Conservation (phyloP, 2,113 vertebrate genomes). For the Cyprinus carpio region DNA sequence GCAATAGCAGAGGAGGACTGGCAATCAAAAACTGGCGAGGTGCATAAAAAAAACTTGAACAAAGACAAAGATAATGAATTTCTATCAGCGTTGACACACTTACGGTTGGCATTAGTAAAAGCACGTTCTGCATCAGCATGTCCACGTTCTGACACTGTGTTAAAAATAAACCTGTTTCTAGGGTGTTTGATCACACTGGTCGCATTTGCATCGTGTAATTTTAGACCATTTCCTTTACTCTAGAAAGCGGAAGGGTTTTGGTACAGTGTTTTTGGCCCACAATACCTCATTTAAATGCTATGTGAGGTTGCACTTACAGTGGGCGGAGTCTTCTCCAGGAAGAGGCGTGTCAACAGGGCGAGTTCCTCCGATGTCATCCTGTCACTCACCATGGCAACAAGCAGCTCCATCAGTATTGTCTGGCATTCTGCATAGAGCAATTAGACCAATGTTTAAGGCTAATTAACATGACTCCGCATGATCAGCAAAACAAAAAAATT, state of each 20-base stretch:
- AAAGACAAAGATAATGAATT: not conserved
- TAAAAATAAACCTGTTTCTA: slow-evolving; percentile 1
- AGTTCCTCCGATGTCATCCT: slow-evolving; percentile 90
- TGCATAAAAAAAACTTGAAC: not conserved
- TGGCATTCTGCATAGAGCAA: slow-evolving; percentile 81
- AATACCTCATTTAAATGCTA: not conserved
- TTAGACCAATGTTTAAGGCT: not conserved
- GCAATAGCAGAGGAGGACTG: not conserved
- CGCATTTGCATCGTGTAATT: not conserved
- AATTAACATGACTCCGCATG: not conserved
- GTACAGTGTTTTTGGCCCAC: not conserved
- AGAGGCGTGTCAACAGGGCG: slow-evolving; percentile 85
- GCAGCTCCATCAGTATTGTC: slow-evolving; percentile 85
- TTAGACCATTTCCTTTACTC: not conserved
- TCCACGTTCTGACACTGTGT: not conserved
- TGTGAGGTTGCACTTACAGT: slow-evolving; percentile 78
- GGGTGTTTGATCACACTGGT: not conserved
- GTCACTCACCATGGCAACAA: slow-evolving; percentile 90
- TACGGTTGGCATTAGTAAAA: not conserved
- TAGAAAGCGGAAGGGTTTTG: not conserved
- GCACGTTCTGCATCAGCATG: not conserved
- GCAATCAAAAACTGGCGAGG: not conserved
- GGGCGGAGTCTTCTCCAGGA: slow-evolving; percentile 91
- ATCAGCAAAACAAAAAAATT: no score
- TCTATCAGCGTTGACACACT: not conserved